Conservation (phyloP, 1,140 invertebrate genomes). For the Dufourea novaeangliae region DNA sequence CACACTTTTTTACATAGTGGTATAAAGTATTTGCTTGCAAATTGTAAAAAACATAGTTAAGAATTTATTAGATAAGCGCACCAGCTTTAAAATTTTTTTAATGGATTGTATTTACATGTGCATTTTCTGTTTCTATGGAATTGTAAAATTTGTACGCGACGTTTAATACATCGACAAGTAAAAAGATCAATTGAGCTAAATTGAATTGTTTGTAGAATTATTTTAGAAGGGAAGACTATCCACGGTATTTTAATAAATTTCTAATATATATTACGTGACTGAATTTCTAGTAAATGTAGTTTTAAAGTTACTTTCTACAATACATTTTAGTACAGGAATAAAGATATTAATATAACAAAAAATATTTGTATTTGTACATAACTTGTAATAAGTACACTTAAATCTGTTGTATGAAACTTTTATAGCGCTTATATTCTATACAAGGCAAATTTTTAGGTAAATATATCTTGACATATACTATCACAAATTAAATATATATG, state of each 20-base stretch:
- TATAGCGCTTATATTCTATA: slow-evolving; percentile 28
- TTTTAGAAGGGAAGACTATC: slow-evolving; percentile 6
- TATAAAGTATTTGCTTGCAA: slow-evolving; percentile 38
- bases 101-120: slow-evolving; percentile 27
- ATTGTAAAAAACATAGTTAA: slow-evolving; percentile 28
- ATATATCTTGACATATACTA: neutral
- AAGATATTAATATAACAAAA: slow-evolving; percentile 24
- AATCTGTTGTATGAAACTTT: slow-evolving; percentile 24
- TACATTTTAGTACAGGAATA: slow-evolving; percentile 20
- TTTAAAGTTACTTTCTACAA: neutral
- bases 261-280: neutral
- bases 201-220: slow-evolving; percentile 27
- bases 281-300: slow-evolving; percentile 2
- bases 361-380: slow-evolving; percentile 41
- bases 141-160: slow-evolving; percentile 17
- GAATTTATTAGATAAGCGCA: slow-evolving; percentile 25
- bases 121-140: slow-evolving; percentile 19
- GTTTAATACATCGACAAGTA: neutral
- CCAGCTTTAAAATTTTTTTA: slow-evolving; percentile 33
- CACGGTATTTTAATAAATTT: slow-evolving; percentile 9
- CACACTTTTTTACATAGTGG: neutral
- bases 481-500: slow-evolving; percentile 4
- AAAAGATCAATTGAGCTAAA: neutral
- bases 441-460: slow-evolving; percentile 19
- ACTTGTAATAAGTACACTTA: slow-evolving; percentile 25